phyloP scores from a whole-genome alignment of 2,113 vertebrate species.

The Cyphomyrus plagiostoma region DNA sequence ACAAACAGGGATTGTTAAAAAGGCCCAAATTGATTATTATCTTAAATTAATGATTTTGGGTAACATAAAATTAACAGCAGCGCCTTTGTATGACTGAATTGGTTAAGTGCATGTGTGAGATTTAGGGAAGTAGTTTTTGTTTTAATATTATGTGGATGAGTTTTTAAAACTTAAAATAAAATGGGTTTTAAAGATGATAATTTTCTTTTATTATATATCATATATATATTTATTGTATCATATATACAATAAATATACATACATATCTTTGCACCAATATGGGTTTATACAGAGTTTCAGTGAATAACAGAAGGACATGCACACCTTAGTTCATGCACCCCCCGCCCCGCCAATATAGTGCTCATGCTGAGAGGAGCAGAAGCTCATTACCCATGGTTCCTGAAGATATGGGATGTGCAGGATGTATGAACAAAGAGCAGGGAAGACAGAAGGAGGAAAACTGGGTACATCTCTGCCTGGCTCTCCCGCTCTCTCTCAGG shows the following conservation, averaged over 20 bases:
- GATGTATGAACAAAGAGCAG: constrained; percentile 58
- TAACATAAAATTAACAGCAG: background rate
- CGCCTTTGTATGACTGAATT: background rate
- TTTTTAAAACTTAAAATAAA: background rate
- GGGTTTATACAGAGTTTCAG: background rate
- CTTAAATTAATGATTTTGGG: background rate
- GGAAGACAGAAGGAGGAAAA: constrained; percentile 51
- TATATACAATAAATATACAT: background rate
- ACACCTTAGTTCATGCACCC: background rate
- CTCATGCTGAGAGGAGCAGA: constrained; percentile 35
- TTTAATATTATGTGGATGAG: background rate
- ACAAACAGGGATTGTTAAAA: background rate
- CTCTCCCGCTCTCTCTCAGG: constrained; percentile 39
- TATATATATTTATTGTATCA: too few relatives aligned
- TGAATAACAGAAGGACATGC: background rate
- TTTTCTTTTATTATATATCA: background rate
- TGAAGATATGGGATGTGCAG: constrained; percentile 46
- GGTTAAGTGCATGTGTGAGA: background rate
- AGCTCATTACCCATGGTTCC: constrained; percentile 58
- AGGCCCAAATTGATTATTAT: background rate
- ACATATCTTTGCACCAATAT: background rate
- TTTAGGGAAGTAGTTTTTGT: background rate
- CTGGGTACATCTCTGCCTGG: constrained; percentile 55
- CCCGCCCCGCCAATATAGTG: constrained; percentile 21
- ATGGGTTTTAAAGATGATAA: background rate